These are phyloP conservation scores for Drosophila rellima DNA, from an alignment of 2,888 invertebrate genomes.

Conservation along the genomic window DNA sequence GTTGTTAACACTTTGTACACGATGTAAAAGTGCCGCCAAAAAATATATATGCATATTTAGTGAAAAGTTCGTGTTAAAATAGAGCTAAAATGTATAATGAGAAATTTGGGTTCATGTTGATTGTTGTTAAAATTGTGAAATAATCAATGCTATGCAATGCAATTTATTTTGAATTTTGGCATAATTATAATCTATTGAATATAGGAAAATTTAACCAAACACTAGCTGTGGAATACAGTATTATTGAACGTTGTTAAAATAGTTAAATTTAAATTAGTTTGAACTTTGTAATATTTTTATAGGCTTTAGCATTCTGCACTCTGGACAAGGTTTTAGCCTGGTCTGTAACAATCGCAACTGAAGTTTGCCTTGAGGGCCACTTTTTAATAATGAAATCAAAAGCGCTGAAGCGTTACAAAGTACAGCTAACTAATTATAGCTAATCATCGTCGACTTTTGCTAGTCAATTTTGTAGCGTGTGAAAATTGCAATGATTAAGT, in stretches of 20 bases:
- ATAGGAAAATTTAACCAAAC: not conserved
- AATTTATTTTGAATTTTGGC: not conserved
- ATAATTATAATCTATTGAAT: not conserved
- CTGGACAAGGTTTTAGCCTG: not conserved
- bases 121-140: not conserved
- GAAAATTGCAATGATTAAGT: slow-evolving; percentile 73
- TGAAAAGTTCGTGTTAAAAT: slow-evolving; percentile 8
- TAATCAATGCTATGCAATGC: not conserved
- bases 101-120: not conserved
- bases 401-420: slow-evolving; percentile 37
- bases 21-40: not conserved
- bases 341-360: slow-evolving; percentile 2
- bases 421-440: slow-evolving; percentile 51
- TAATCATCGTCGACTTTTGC: slow-evolving; percentile 23
- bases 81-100: not conserved
- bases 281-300: too few relatives aligned
- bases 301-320: too few relatives aligned
- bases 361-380: slow-evolving; percentile 5
- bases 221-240: not conserved
- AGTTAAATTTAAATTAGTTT: not conserved
- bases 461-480: slow-evolving; percentile 51
- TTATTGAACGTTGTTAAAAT: not conserved
- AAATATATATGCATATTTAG: not conserved
- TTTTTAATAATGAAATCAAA: slow-evolving; percentile 20
- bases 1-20: slow-evolving; percentile 29